Evolutionary conservation across 2,888 invertebrate species (phyloP), one percentile per base, ranked within the genome.

Genomic region (Clistopyga incitator): DNA sequence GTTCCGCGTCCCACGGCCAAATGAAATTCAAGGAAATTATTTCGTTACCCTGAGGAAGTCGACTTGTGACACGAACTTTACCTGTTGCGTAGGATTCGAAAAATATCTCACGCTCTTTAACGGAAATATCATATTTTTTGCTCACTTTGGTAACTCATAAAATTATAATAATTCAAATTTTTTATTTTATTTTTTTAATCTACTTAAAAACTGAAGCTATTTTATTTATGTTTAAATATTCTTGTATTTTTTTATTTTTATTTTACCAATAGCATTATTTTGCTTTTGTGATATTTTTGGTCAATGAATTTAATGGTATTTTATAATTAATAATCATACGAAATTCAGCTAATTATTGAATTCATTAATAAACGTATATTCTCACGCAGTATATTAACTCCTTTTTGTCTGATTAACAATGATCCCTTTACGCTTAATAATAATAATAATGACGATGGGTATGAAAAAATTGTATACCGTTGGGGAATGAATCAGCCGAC

Each of bases 1-100:
- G 15, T 25, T 13, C 25, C 29, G 15, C 29, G 56, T 29, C 56
- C 13, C 15, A 25, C 13, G 3, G 15, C 29, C 15, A 15, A 25
- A 56, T 13, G 29, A 56, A 59, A 59, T 25, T 15, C 29, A 25
- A 25, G 15, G 56, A 59, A 59, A 59, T 59, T 59, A 15, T 15
- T 59, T 45, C 15, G 25, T 59, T 25, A 20, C 52, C 20, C 6
- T 3, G 13, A 11, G 20, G 52, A 54, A 20, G 20, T 11, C 8
- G 20, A 15, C 13, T 45, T 3, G 15, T 45, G 13, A 45, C 45
- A 13, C 20, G 10, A 8, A 20, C 23, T 11, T 4, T 54, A 20
- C 20, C 6, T 52, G 18, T 20, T 52, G 10, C 52, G 4, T 2
- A 18, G 52, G 10, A 52, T 52, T 52, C 8, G 10, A n/a, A n/a